These are phyloP conservation scores for Philereme transversata DNA, from an alignment of 2,888 invertebrate species.

Conservation along the genomic window DNA sequence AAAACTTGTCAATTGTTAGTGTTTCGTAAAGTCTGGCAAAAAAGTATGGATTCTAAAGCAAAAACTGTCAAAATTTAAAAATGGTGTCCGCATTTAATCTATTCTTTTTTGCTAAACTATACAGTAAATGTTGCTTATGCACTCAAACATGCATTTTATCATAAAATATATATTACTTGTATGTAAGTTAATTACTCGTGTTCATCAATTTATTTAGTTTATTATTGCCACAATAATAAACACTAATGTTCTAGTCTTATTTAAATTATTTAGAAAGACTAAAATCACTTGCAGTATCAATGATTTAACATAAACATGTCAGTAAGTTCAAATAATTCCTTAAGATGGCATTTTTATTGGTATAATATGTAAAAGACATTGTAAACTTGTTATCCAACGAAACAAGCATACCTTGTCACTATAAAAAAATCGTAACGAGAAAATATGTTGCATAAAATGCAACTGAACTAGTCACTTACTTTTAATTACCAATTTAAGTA, in stretches of 20 bases:
- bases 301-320: constrained; percentile 6
- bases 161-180: neutral
- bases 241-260: neutral
- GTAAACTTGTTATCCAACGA: neutral
- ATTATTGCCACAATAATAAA: neutral
- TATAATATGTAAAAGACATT: neutral
- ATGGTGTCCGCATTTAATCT: no score
- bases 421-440: neutral
- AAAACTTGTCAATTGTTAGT: constrained; percentile 51
- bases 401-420: neutral
- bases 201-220: no score
- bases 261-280: neutral
- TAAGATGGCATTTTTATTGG: neutral
- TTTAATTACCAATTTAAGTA: constrained; percentile 2
- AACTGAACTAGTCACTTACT: constrained; percentile 44
- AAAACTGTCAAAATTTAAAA: no score
- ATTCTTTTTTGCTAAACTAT: no score
- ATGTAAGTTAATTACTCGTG: neutral
- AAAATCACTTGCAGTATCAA: constrained; percentile 9
- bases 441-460: constrained; percentile 46
- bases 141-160: constrained; percentile 9
- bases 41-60: no score
- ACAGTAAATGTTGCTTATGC: constrained; percentile 10
- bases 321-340: constrained; percentile 7
- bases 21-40: constrained; percentile 21